phyloP scores from a whole-genome alignment of 2,113 vertebrate genomes.

The Siniperca chuatsi region DNA sequence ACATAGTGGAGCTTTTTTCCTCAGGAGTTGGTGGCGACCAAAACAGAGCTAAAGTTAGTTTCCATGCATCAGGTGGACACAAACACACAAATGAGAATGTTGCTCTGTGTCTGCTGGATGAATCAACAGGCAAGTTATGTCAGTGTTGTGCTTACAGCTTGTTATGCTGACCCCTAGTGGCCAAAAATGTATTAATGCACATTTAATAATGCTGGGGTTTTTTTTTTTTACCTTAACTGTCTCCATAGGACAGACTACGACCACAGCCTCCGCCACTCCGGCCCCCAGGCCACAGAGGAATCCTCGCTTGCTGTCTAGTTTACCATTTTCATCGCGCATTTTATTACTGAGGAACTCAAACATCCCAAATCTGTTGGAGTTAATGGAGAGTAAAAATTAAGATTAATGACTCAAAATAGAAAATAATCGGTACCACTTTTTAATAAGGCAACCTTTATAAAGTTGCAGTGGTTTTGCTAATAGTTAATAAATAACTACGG shows the following conservation, averaged over 20 bases:
- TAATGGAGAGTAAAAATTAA: background rate
- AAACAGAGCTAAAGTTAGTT: no score
- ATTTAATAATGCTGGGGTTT: background rate
- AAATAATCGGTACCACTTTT: rapidly evolving
- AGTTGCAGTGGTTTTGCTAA: background rate
- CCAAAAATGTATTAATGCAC: background rate
- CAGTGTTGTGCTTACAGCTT: no score
- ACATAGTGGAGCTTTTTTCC: no score
- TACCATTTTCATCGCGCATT: conserved; percentile 92
- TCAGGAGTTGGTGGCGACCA: no score
- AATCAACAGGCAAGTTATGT: no score
- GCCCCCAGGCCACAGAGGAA: conserved; percentile 94
- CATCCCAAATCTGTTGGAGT: conserved; percentile 88
- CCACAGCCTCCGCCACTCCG: conserved; percentile 92
- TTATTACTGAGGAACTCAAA: conserved; percentile 98
- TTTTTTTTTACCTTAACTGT: conserved; percentile 90
- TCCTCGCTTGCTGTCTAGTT: conserved; percentile 90
- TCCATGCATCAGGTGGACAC: no score
- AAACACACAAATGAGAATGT: no score
- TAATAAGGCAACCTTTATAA: background rate
- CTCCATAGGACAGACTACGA: conserved; percentile 98
- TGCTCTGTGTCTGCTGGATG: no score
- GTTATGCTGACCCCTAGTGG: no score
- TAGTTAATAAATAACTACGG: background rate
- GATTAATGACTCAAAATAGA: background rate